Percentiles rank a stretch among this genome's conserved stretches.
phyloP scores from a whole-genome alignment of 64 coral and sea anemone genomes.

The Pachyseris speciosa region DNA sequence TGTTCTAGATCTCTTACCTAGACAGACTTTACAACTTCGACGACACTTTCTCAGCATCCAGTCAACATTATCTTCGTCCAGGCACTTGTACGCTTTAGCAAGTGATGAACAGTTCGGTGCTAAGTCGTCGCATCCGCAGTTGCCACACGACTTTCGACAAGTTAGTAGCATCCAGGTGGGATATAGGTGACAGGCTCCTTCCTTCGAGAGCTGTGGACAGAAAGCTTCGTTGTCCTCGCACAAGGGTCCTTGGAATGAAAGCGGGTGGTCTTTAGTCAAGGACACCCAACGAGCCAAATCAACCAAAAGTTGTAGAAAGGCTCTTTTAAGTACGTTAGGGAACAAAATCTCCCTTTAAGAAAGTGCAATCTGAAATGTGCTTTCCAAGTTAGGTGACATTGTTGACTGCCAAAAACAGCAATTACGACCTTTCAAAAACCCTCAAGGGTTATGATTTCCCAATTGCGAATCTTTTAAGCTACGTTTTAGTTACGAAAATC shows the following conservation, averaged over 20 bases:
- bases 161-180: conserved; percentile 27
- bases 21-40: conserved; percentile 58
- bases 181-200: not conserved
- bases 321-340: too few species aligned
- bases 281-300: too few species aligned
- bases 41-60: conserved; percentile 72
- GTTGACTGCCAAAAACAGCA: too few species aligned
- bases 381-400: too few species aligned
- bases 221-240: conserved; percentile 22
- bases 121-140: conserved; percentile 69
- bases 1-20: conserved; percentile 42
- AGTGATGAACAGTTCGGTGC: conserved; percentile 46
- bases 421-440: too few species aligned
- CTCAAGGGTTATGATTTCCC: too few species aligned
- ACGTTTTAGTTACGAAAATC: too few species aligned
- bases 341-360: too few species aligned
- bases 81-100: conserved; percentile 14
- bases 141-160: conserved; percentile 49
- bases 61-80: conserved; percentile 8
- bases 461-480: too few species aligned
- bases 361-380: too few species aligned
- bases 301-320: too few species aligned
- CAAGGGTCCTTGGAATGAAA: not conserved
- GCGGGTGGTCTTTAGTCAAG: too few species aligned
- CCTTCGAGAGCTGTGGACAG: not conserved